These are phyloP conservation scores for Melanotaenia nigrans DNA, from an alignment of 2,797 vertebrate genomes.

Conservation along the genomic window DNA sequence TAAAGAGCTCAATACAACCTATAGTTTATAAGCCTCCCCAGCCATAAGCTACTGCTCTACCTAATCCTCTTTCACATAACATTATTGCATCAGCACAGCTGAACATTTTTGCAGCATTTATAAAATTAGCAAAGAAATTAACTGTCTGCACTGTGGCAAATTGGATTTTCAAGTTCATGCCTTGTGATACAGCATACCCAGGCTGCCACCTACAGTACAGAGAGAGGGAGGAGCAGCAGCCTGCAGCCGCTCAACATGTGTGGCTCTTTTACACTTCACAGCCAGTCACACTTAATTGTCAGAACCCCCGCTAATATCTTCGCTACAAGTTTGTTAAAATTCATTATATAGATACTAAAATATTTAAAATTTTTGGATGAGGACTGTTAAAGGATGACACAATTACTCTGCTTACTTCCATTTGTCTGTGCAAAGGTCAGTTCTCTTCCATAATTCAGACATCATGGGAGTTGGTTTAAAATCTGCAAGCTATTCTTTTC, in stretches of 20 bases:
- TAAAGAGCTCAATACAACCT: conserved; percentile 82
- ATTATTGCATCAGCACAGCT: conserved; percentile 79
- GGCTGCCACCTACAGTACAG: conserved; percentile 86
- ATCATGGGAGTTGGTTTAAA: conserved; percentile 3
- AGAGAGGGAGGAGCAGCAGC: conserved; percentile 42
- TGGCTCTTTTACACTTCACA: conserved; percentile 60
- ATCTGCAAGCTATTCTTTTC: neutral
- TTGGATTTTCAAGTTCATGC: conserved; percentile 77
- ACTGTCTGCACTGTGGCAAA: conserved; percentile 82
- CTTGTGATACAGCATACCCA: conserved; percentile 75
- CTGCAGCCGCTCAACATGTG: conserved; percentile 63
- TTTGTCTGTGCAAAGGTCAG: conserved; percentile 22
- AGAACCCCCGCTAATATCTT: conserved; percentile 51
- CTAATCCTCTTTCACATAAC: conserved; percentile 83
- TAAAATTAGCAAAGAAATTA: conserved; percentile 87
- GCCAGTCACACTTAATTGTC: conserved; percentile 51
- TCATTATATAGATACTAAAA: conserved; percentile 60
- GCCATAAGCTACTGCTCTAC: conserved; percentile 79
- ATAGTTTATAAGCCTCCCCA: conserved; percentile 80
- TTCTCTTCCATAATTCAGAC: conserved; percentile 27
- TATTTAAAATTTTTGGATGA: conserved; percentile 59
- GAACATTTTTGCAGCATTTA: conserved; percentile 82
- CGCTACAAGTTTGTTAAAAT: conserved; percentile 65
- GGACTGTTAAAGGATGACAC: conserved; percentile 50
- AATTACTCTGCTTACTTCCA: conserved; percentile 24